Percentiles rank a stretch among this genome's conserved stretches.
Conservation (phyloP, 2,888 invertebrate species). For the Lysandra coridon region DNA sequence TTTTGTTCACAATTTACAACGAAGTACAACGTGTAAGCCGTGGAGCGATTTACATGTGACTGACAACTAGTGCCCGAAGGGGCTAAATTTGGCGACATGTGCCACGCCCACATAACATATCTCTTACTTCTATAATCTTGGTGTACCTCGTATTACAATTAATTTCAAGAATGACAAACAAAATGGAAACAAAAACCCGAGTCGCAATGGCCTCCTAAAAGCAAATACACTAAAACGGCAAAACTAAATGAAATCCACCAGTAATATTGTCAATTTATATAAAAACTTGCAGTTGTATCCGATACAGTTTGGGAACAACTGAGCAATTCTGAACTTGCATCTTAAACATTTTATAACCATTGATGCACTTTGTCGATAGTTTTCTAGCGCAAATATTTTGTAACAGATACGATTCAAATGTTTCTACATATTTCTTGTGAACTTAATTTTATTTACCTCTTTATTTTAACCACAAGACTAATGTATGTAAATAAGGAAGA, state of each 20-base stretch:
- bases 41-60: too few species aligned
- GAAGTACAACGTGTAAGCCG: too few species aligned
- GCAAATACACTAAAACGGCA: not conserved
- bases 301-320: conserved; percentile 9
- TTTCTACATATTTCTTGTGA: not conserved
- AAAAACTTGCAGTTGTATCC: conserved; percentile 8
- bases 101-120: too few species aligned
- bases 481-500: too few species aligned
- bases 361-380: conserved; percentile 18
- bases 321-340: conserved; percentile 13
- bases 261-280: conserved; percentile 13
- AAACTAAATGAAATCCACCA: not conserved
- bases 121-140: too few species aligned
- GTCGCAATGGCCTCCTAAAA: not conserved
- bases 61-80: too few species aligned
- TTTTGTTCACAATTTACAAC: too few species aligned
- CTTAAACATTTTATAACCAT: conserved; percentile 25
- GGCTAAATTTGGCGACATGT: too few species aligned
- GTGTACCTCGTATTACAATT: too few species aligned
- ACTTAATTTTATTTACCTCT: too few species aligned
- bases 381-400: not conserved
- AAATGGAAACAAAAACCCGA: not conserved
- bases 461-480: too few species aligned
- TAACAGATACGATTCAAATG: not conserved
- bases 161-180: not conserved